These are phyloP conservation scores for Phymanthus crucifer DNA, from an alignment of 92 coral and sea anemone genomes.

Conservation along the genomic window DNA sequence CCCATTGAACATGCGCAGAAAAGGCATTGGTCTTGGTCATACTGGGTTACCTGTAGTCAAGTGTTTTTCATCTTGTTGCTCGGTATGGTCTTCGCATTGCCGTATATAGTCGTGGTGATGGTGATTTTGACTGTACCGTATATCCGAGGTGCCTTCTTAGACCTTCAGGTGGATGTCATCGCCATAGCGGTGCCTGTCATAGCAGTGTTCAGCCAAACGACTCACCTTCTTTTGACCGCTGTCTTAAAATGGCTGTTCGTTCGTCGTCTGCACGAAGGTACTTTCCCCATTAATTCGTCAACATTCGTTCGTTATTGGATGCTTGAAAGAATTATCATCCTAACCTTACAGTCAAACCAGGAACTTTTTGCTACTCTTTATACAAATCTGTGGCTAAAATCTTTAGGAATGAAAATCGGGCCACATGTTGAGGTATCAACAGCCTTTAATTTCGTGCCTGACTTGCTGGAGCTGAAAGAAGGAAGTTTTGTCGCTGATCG, in stretches of 20 bases:
- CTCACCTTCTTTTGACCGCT: conserved; percentile 1
- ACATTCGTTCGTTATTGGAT: conserved; percentile 10
- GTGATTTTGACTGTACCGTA: background rate
- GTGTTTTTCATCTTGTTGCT: background rate
- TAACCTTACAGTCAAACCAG: background rate
- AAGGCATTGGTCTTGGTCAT: background rate
- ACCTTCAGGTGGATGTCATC: background rate
- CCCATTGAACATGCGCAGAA: background rate
- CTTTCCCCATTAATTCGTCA: conserved; percentile 15
- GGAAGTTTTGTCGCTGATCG: conserved; percentile 20
- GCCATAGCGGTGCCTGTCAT: conserved; percentile 16
- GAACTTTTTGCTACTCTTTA: conserved; percentile 22
- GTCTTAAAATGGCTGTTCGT: conserved; percentile 14
- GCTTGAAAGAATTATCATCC: conserved; percentile 4
- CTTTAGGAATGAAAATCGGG: conserved; percentile 19
- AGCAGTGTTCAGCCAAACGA: background rate
- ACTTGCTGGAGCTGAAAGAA: conserved; percentile 8
- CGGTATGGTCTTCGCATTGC: background rate
- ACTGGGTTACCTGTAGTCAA: conserved; percentile 20
- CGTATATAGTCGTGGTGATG: background rate
- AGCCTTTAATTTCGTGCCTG: conserved; percentile 23
- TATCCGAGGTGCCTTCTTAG: background rate
- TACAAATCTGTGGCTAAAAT: conserved; percentile 19
- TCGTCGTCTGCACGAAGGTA: conserved; percentile 5
- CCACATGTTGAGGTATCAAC: background rate